Evolutionary conservation across 2,797 vertebrate species (phyloP).

Genomic region (Margarornis squamiger): DNA sequence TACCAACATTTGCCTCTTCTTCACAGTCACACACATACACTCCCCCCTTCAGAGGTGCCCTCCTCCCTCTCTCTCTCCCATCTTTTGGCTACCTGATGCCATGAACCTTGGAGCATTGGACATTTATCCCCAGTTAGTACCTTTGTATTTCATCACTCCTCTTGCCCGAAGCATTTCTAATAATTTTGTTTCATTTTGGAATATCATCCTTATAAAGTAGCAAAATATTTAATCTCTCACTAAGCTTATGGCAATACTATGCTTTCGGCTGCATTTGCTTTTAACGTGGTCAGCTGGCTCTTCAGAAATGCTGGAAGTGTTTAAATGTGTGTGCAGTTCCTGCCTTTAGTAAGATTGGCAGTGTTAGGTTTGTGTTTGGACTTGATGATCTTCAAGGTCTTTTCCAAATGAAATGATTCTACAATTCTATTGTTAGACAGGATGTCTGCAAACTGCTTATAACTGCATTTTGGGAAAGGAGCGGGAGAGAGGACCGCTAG

Average conservation of each 20-base stretch:
- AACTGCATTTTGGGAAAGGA: not conserved
- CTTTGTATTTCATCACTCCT: not conserved
- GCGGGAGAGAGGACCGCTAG: not conserved
- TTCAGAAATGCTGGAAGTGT: not conserved
- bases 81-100: not conserved
- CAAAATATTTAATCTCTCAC: not conserved
- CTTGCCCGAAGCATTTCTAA: not conserved
- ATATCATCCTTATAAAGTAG: not conserved
- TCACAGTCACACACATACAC: not conserved
- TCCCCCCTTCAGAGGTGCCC: not conserved
- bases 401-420: not conserved
- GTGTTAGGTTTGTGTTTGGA: not conserved
- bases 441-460: not conserved
- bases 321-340: not conserved
- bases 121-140: not conserved
- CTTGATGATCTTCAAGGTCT: not conserved
- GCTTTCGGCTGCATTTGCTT: too few species aligned
- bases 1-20: not conserved
- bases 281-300: not conserved
- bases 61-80: not conserved
- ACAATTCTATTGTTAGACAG: not conserved
- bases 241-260: not conserved
- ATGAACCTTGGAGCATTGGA: not conserved
- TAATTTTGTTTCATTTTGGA: not conserved
- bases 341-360: not conserved